These are phyloP conservation scores for Syngnathus typhle DNA, from an alignment of 2,113 vertebrate genomes.

Conservation along the genomic window DNA sequence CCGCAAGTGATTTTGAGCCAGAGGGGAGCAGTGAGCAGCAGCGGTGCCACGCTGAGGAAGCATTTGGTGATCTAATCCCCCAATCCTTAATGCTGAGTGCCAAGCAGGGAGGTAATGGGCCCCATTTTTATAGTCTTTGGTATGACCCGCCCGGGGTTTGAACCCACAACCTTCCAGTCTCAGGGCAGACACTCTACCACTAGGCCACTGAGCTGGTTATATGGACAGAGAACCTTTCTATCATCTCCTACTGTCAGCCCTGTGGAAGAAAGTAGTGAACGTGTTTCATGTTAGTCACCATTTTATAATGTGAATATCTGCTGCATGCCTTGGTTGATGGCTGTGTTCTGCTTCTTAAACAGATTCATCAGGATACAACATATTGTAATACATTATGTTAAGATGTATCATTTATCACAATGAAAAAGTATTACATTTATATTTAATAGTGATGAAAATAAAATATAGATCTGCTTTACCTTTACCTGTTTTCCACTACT, in stretches of 20 bases:
- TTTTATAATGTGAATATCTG: conserved; percentile 40
- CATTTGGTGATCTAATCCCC: too few species aligned
- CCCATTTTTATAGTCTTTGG: too few species aligned
- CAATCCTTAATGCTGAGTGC: too few species aligned
- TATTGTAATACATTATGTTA: background rate
- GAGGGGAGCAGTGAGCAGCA: too few species aligned
- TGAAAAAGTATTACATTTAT: background rate
- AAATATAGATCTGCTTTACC: background rate
- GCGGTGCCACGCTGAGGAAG: too few species aligned
- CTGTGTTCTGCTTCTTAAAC: conserved; percentile 28
- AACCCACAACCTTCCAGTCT: too few species aligned
- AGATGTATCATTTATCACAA: background rate
- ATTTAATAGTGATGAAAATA: background rate
- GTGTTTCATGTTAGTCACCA: conserved; percentile 55
- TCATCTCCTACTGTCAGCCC: conserved; percentile 22
- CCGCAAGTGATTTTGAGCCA: too few species aligned
- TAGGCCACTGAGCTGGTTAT: too few species aligned
- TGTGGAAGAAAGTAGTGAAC: conserved; percentile 9
- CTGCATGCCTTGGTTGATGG: conserved; percentile 57
- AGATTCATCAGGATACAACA: background rate
- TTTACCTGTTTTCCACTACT: background rate
- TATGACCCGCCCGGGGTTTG: too few species aligned
- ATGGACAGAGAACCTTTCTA: conserved; percentile 10
- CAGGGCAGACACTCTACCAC: too few species aligned
- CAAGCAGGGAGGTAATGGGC: too few species aligned